Conservation (phyloP, 2,113 vertebrate genomes). For the Recurvirostra avosetta region DNA sequence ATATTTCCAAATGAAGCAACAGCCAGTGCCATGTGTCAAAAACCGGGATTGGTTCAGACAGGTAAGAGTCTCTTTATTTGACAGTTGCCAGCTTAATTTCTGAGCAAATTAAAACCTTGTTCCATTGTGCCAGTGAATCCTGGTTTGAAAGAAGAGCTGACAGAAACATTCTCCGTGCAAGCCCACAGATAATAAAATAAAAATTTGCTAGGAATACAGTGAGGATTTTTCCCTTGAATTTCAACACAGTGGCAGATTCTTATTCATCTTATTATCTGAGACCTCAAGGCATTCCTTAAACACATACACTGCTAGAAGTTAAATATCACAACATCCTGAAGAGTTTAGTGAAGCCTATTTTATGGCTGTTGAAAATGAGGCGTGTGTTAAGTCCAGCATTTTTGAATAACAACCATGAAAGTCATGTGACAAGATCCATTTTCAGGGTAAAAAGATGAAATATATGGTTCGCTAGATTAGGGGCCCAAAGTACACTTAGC, state of each 20-base stretch:
- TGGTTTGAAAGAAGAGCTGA: constrained; percentile 30
- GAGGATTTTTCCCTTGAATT: neutral
- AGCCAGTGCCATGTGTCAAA: neutral
- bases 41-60: constrained; percentile 60
- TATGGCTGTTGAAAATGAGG: neutral
- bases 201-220: constrained; percentile 2
- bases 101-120: constrained; percentile 47
- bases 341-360: neutral
- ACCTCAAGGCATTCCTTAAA: neutral
- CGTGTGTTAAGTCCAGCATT: accelerated
- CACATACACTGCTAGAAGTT: neutral
- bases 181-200: neutral
- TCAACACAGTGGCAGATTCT: neutral
- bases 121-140: neutral
- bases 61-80: constrained; percentile 42
- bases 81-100: constrained; percentile 16
- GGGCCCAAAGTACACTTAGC: neutral
- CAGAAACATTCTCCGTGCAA: constrained; percentile 27
- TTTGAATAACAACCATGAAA: neutral
- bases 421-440: neutral
- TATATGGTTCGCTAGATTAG: neutral
- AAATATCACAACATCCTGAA: neutral
- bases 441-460: neutral
- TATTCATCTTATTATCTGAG: neutral
- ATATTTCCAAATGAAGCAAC: constrained; percentile 44